These are phyloP conservation scores for Notolabrus celidotus DNA, from an alignment of 2,797 vertebrate species.

Conservation along the genomic window DNA sequence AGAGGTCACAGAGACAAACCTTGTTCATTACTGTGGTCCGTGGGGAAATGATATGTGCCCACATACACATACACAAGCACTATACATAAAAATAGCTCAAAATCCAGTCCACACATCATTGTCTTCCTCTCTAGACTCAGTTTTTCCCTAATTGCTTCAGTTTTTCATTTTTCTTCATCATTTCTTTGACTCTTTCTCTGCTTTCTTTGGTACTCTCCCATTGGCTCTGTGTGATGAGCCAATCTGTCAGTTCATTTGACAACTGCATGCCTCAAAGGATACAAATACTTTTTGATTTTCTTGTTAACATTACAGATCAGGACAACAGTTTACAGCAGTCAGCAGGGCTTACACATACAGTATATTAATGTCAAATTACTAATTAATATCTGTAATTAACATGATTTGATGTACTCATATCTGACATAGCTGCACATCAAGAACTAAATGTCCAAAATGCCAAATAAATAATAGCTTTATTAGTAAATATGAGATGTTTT, in stretches of 20 bases:
- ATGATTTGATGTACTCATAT: too few species aligned
- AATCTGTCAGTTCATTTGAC: background rate
- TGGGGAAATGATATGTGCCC: background rate
- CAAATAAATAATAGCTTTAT: too few species aligned
- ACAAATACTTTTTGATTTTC: background rate
- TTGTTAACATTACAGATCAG: background rate
- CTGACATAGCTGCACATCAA: too few species aligned
- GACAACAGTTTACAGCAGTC: background rate
- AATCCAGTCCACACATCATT: too few species aligned
- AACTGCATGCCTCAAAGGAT: background rate
- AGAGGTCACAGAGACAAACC: conserved; percentile 67
- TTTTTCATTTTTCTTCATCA: background rate
- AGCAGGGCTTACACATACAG: background rate
- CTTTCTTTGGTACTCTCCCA: background rate
- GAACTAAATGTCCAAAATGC: too few species aligned
- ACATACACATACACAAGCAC: conserved; percentile 13
- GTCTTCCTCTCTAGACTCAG: background rate
- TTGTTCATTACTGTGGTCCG: conserved; percentile 60
- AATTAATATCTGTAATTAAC: too few species aligned
- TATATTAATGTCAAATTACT: too few species aligned
- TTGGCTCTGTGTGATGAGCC: background rate
- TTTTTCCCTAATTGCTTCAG: background rate
- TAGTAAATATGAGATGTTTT: too few species aligned
- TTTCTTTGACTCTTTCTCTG: background rate
- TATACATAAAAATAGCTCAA: background rate